A percentile compares a stretch with the other conserved stretches of the same genome.
Evolutionary conservation across 2,113 vertebrate genomes (phyloP).

Genomic region (Atherinomorus stipes): DNA sequence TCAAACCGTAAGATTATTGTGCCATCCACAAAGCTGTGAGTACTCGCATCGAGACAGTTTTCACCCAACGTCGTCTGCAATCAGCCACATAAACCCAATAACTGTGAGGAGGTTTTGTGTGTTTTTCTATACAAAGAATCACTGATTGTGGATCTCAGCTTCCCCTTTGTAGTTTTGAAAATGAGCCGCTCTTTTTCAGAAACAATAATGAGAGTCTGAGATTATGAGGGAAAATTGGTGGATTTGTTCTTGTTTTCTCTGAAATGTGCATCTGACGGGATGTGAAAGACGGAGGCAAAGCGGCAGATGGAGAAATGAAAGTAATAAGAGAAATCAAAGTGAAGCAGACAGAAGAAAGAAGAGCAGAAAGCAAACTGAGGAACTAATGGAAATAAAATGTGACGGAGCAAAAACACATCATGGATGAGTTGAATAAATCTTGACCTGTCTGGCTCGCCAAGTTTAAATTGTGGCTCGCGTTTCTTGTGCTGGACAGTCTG

Average conservation of each 20-base stretch:
- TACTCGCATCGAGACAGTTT: not conserved
- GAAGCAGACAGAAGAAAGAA: not conserved
- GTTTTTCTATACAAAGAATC: slow-evolving; percentile 5
- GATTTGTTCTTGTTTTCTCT: slow-evolving; percentile 18
- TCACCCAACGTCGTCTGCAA: not conserved
- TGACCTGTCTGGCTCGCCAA: no score
- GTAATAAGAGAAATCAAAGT: slow-evolving; percentile 35
- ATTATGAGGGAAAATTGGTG: slow-evolving; percentile 29
- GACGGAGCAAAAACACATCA: slow-evolving; percentile 16
- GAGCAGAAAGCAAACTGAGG: slow-evolving; percentile 5
- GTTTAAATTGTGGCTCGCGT: no score
- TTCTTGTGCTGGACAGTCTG: no score
- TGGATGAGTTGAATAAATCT: slow-evolving; percentile 14
- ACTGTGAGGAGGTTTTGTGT: not conserved
- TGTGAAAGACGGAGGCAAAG: slow-evolving; percentile 15
- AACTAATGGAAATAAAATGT: slow-evolving; percentile 51
- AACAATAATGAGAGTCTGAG: not conserved
- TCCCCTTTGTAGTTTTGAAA: slow-evolving; percentile 20
- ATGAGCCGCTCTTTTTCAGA: no score
- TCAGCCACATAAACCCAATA: not conserved
- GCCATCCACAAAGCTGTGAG: not conserved
- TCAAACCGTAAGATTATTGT: not conserved
- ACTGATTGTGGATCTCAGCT: not conserved
- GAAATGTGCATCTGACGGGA: slow-evolving; percentile 23
- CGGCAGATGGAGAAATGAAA: slow-evolving; percentile 14